Evolutionary conservation across 1,140 invertebrate genomes (phyloP).

Genomic region (Ceratosolen fusciceps): DNA sequence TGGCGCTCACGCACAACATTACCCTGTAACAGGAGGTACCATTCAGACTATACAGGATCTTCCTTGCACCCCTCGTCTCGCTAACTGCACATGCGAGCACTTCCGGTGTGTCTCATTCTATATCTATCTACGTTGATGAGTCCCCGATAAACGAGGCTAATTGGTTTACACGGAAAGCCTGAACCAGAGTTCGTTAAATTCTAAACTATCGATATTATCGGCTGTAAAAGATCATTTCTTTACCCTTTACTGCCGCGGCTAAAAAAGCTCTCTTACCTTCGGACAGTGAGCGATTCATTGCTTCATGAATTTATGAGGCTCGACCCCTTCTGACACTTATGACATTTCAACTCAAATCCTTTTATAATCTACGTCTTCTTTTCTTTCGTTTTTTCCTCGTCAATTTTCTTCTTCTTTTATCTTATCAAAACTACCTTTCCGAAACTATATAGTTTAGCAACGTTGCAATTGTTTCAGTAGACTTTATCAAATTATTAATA

Average conservation of each 20-base stretch:
- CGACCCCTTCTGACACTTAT: not conserved
- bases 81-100: slow-evolving; percentile 52
- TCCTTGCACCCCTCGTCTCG: slow-evolving; percentile 9
- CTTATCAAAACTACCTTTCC: no score
- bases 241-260: not conserved
- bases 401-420: no score
- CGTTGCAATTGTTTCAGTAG: no score
- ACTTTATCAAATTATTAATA: no score
- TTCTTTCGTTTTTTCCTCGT: not conserved
- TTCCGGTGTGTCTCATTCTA: slow-evolving; percentile 1
- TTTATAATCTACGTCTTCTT: not conserved
- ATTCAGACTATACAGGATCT: slow-evolving; percentile 37
- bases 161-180: no score
- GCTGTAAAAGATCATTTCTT: not conserved
- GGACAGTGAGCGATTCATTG: not conserved
- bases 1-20: not conserved
- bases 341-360: not conserved
- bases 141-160: not conserved
- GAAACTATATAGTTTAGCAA: no score
- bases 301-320: not conserved
- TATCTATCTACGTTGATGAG: not conserved
- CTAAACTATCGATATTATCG: not conserved
- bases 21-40: slow-evolving; percentile 57
- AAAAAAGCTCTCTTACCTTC: not conserved
- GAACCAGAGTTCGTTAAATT: not conserved